phyloP scores from a whole-genome alignment of 2,113 vertebrate genomes.

The Tonatia bakeri region DNA sequence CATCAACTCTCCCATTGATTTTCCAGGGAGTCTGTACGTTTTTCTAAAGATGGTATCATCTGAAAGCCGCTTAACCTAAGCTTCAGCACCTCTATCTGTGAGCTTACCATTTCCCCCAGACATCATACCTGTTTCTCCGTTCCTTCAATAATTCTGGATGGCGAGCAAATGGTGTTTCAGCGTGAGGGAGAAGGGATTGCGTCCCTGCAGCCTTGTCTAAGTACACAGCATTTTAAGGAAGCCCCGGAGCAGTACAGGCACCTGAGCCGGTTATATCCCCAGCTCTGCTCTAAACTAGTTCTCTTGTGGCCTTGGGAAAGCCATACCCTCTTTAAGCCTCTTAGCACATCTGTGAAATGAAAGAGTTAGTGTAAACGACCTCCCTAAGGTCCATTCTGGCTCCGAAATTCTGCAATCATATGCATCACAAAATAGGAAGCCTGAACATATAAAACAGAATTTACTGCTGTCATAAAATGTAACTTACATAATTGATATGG shows the following conservation, averaged over 20 bases:
- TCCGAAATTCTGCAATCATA: background rate
- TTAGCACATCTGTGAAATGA: background rate
- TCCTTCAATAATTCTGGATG: background rate
- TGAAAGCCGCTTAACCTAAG: background rate
- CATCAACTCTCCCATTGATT: background rate
- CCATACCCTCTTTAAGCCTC: background rate
- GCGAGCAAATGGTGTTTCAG: background rate
- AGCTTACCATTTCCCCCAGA: background rate
- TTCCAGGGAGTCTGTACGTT: background rate
- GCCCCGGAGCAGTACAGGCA: fast-evolving
- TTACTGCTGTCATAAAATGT: background rate
- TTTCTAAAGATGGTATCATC: background rate
- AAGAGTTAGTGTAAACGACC: background rate
- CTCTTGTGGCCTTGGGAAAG: background rate
- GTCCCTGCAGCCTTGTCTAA: background rate
- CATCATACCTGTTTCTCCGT: background rate
- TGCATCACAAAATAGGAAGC: background rate
- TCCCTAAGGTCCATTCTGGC: background rate
- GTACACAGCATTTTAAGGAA: background rate
- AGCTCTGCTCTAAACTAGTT: background rate
- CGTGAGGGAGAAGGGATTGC: background rate
- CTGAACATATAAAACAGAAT: background rate
- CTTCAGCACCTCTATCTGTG: background rate
- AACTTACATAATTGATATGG: background rate
- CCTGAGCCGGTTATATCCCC: no score